Evolutionary conservation across 64 coral and sea anemone species (phyloP).

Genomic region (Astreopora myriophthalma): DNA sequence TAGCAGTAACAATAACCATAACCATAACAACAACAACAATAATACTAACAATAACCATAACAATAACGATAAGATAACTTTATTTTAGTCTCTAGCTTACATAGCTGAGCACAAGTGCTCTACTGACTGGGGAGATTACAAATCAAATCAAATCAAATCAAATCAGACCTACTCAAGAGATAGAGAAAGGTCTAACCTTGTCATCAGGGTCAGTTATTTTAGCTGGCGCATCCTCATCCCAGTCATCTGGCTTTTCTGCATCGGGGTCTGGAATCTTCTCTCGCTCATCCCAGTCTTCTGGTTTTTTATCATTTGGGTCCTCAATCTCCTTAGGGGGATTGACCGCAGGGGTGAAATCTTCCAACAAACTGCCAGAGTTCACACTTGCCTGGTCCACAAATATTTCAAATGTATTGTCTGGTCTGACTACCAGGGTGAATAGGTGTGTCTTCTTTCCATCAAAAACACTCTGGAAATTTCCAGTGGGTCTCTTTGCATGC

Average conservation of each 20-base stretch:
- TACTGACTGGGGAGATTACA: too few relatives aligned
- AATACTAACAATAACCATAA: too few relatives aligned
- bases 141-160: too few relatives aligned
- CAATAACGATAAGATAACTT: too few relatives aligned
- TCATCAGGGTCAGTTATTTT: constrained; percentile 95
- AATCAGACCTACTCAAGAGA: neutral
- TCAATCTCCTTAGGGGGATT: constrained; percentile 97
- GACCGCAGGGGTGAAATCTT: constrained; percentile 89
- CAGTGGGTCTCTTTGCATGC: constrained; percentile 96
- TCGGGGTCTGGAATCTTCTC: constrained; percentile 98
- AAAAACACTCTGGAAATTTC: constrained; percentile 96
- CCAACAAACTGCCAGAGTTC: constrained; percentile 72
- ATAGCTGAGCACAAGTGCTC: too few relatives aligned
- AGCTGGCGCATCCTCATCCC: constrained; percentile 97
- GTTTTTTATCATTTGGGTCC: constrained; percentile 89
- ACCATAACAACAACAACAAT: too few relatives aligned
- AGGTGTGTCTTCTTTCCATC: constrained; percentile 98
- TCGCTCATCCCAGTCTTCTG: constrained; percentile 98
- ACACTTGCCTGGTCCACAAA: constrained; percentile 94
- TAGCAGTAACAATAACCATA: too few relatives aligned
- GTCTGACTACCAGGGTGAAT: constrained; percentile 83
- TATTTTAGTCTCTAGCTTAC: too few relatives aligned
- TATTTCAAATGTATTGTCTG: constrained; percentile 94
- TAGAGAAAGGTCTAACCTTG: constrained; percentile 41
- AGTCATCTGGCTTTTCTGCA: constrained; percentile 98